These are phyloP conservation scores for Coryphaenoides rupestris DNA, from an alignment of 2,113 vertebrate genomes.

Conservation along the genomic window DNA sequence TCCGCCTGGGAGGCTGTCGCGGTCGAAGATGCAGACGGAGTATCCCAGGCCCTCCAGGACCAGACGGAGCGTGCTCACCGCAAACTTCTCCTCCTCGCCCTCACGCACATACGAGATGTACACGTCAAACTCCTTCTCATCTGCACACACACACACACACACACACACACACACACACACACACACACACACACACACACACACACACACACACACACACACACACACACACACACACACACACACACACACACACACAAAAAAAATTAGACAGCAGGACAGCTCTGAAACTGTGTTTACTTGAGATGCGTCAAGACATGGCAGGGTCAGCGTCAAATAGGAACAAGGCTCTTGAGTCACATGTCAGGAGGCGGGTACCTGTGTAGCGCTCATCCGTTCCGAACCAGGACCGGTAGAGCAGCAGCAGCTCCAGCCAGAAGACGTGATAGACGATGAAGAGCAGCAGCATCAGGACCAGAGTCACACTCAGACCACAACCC, in stretches of 20 bases:
- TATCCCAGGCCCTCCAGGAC: slow-evolving; percentile 94
- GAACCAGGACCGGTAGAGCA: slow-evolving; percentile 92
- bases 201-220: neutral
- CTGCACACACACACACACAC: slow-evolving; percentile 56
- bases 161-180: neutral
- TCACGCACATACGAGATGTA: slow-evolving; percentile 94
- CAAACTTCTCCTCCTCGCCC: slow-evolving; percentile 91
- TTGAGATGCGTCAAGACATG: too few species aligned
- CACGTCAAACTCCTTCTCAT: slow-evolving; percentile 92
- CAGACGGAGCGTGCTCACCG: slow-evolving; percentile 80
- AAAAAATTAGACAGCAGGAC: too few species aligned
- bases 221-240: too few species aligned
- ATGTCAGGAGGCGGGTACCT: slow-evolving; percentile 63
- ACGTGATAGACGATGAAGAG: slow-evolving; percentile 86
- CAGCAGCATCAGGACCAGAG: slow-evolving; percentile 78
- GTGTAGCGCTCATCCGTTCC: slow-evolving; percentile 88
- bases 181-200: neutral
- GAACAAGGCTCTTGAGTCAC: too few species aligned
- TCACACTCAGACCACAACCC: slow-evolving; percentile 83
- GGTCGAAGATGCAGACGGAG: slow-evolving; percentile 93
- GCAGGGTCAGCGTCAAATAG: too few species aligned
- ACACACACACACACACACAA: too few species aligned
- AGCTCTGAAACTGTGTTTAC: too few species aligned
- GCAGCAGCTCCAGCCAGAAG: slow-evolving; percentile 92
- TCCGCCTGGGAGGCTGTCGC: slow-evolving; percentile 94